These are phyloP conservation scores for Platycercus adscitus DNA, from an alignment of 2,113 vertebrate species.

Conservation along the genomic window DNA sequence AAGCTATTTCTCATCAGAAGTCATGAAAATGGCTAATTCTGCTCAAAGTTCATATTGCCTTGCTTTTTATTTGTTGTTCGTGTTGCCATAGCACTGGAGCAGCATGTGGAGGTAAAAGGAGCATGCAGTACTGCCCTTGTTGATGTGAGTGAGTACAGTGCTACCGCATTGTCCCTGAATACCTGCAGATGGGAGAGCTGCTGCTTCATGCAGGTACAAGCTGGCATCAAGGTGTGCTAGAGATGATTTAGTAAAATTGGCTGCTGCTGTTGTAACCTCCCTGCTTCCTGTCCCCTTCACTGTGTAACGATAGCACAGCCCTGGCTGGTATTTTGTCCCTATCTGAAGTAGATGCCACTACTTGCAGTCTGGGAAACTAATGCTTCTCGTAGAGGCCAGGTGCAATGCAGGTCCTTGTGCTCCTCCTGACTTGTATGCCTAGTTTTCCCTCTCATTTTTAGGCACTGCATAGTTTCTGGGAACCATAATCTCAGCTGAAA, in stretches of 20 bases:
- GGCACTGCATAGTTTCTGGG: neutral
- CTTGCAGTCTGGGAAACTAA: neutral
- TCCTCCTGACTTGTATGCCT: neutral
- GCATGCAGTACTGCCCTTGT: accelerated
- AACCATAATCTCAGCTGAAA: neutral
- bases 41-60: neutral
- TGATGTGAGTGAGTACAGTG: accelerated
- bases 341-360: neutral
- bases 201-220: neutral
- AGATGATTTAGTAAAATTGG: neutral
- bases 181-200: neutral
- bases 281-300: neutral
- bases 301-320: neutral
- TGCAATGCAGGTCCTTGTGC: neutral
- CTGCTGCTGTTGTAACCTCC: neutral
- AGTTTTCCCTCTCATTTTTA: neutral
- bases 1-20: neutral
- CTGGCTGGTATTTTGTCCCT: neutral
- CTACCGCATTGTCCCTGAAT: accelerated
- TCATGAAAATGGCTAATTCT: neutral
- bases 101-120: neutral
- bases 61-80: neutral
- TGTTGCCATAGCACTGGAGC: neutral
- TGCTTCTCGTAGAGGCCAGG: neutral
- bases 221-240: neutral